phyloP scores from a whole-genome alignment of 2,113 vertebrate species.

The Mohoua ochrocephala region DNA sequence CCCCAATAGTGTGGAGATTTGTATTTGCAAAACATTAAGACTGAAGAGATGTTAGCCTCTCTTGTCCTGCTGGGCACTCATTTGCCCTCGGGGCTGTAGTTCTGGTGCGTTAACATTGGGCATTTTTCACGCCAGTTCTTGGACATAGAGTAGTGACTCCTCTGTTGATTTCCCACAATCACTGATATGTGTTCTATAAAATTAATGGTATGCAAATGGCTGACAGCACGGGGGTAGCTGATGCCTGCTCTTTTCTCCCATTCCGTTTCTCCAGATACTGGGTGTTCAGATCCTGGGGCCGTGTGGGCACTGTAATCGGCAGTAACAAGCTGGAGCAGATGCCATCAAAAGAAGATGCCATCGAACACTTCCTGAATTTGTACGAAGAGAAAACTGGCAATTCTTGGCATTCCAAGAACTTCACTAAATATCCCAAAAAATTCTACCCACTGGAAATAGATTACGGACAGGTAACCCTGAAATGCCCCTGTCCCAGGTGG shows the following conservation, averaged over 20 bases:
- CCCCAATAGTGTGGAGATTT: neutral
- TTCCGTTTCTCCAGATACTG: slow-evolving; percentile 80
- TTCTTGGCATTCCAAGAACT: slow-evolving; percentile 86
- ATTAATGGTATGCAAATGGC: neutral
- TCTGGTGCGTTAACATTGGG: neutral
- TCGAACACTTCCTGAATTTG: slow-evolving; percentile 89
- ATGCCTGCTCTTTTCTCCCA: neutral
- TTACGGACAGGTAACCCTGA: slow-evolving; percentile 89
- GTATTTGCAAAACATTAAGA: neutral
- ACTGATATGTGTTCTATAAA: neutral
- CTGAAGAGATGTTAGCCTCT: neutral
- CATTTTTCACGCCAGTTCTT: neutral
- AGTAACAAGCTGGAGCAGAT: slow-evolving; percentile 96
- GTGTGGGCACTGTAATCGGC: slow-evolving; percentile 93
- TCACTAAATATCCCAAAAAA: slow-evolving; percentile 95
- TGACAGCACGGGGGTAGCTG: neutral
- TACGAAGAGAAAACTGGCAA: slow-evolving; percentile 98
- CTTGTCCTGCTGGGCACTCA: neutral
- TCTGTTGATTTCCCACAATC: neutral
- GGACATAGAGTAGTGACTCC: neutral
- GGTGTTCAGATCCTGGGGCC: slow-evolving; percentile 98
- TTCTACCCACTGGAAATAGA: slow-evolving; percentile 98
- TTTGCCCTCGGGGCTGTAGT: neutral
- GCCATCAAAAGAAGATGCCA: slow-evolving; percentile 87
- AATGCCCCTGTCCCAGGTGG: neutral